Conservation (phyloP, 23 tunicate genomes). For the Trididemnum miniatum region DNA sequence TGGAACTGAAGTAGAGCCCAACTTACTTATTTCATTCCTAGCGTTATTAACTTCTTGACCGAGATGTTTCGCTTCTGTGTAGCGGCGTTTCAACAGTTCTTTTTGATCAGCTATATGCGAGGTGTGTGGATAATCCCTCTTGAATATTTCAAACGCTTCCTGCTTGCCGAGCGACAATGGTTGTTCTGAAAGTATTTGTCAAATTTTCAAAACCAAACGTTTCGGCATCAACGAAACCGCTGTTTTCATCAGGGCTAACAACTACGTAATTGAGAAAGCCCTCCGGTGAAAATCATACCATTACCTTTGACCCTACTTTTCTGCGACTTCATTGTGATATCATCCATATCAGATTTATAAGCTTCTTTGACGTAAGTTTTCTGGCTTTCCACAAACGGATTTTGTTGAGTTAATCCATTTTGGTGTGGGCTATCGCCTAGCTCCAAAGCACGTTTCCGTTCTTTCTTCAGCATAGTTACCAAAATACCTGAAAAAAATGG, state of each 20-base stretch:
- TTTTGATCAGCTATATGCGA: slow-evolving; percentile 66
- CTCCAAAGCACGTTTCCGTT: slow-evolving; percentile 71
- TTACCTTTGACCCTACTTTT: slow-evolving; percentile 77
- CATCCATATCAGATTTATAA: slow-evolving; percentile 27
- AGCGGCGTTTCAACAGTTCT: slow-evolving; percentile 72
- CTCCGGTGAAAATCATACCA: no score
- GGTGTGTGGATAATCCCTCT: slow-evolving; percentile 60
- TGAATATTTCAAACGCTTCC: slow-evolving; percentile 88
- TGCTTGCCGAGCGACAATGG: slow-evolving; percentile 72
- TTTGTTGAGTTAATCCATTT: not conserved
- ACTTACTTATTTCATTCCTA: slow-evolving; percentile 80
- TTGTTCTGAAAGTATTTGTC: slow-evolving; percentile 35
- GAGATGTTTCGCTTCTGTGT: slow-evolving; percentile 78
- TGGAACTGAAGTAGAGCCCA: no score
- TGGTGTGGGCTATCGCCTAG: slow-evolving; percentile 21
- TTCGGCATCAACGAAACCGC: no score
- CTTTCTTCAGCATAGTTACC: slow-evolving; percentile 90
- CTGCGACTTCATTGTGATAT: not conserved
- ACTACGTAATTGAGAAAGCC: no score
- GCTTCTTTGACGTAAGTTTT: slow-evolving; percentile 58
- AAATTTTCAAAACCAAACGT: no score
- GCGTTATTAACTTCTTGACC: slow-evolving; percentile 84
- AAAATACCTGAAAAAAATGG: slow-evolving; percentile 61
- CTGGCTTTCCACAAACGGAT: slow-evolving; percentile 1
- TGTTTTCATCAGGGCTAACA: no score